Conservation (phyloP, 1,140 invertebrate genomes). For the Varroa destructor region DNA sequence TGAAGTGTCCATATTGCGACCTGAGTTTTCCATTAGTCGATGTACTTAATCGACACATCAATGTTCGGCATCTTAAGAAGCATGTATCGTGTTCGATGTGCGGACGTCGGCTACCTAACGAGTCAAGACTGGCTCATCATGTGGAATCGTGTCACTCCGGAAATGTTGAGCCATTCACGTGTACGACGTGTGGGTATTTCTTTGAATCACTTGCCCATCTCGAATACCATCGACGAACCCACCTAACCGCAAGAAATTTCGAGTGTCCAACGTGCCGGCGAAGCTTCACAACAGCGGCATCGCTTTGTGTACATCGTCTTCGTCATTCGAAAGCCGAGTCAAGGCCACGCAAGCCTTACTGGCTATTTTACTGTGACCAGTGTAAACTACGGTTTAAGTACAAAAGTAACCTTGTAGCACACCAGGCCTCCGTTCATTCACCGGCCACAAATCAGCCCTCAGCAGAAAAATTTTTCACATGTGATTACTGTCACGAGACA, state of each 20-base stretch:
- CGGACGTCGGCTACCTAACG: slow-evolving; percentile 2
- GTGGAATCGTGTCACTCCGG: slow-evolving; percentile 4
- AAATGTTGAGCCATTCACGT: neutral
- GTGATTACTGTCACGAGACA: neutral
- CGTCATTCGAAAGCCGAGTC: neutral
- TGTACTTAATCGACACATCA: slow-evolving; percentile 21
- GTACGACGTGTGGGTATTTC: neutral
- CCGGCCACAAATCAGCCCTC: neutral
- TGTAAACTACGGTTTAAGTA: slow-evolving; percentile 18
- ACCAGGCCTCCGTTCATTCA: slow-evolving; percentile 4
- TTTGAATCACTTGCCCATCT: slow-evolving; percentile 13
- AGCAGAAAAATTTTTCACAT: neutral
- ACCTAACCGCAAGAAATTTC: slow-evolving; percentile 14
- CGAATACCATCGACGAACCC: slow-evolving; percentile 7
- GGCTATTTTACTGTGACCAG: slow-evolving; percentile 18
- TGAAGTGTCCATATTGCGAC: slow-evolving; percentile 16
- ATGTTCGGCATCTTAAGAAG: slow-evolving; percentile 5
- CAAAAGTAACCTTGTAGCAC: slow-evolving; percentile 4
- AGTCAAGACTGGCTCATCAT: neutral
- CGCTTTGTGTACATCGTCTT: slow-evolving; percentile 15
- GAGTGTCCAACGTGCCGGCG: slow-evolving; percentile 9
- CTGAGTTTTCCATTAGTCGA: slow-evolving; percentile 9
- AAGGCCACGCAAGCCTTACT: neutral
- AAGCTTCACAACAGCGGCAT: slow-evolving; percentile 13
- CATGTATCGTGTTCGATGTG: slow-evolving; percentile 16